Evolutionary conservation across 2,113 vertebrate species (phyloP).

Genomic region (Diglossa brunneiventris): DNA sequence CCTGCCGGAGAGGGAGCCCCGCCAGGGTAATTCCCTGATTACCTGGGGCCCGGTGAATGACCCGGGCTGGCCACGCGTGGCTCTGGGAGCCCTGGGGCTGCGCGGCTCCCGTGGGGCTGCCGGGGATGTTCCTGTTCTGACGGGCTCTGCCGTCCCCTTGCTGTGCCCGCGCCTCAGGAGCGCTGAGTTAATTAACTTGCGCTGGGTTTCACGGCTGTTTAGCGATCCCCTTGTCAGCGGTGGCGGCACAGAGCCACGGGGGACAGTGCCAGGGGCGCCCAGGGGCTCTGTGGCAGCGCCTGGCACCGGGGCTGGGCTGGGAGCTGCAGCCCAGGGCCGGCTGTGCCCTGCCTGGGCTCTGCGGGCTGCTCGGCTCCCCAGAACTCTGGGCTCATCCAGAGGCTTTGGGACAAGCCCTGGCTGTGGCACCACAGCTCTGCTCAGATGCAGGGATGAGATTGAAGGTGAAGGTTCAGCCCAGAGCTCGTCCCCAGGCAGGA

Average conservation of each 20-base stretch:
- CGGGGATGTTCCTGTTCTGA: background rate
- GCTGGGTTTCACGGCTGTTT: constrained; percentile 20
- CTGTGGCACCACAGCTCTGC: background rate
- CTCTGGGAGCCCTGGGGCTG: background rate
- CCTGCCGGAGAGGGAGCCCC: background rate
- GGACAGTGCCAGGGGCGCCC: background rate
- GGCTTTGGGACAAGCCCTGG: background rate
- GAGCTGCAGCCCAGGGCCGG: too few relatives aligned
- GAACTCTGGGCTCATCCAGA: background rate
- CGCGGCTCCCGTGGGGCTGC: background rate
- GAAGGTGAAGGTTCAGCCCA: constrained; percentile 40
- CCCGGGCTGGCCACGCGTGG: background rate
- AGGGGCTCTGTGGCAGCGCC: background rate
- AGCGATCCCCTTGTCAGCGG: constrained; percentile 27
- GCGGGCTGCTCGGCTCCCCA: background rate
- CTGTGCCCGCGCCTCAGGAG: background rate
- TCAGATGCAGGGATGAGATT: constrained; percentile 12
- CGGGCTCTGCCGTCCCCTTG: background rate
- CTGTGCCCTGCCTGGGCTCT: background rate
- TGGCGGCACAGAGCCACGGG: background rate
- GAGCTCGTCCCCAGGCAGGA: constrained; percentile 51
- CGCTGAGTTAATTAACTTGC: constrained; percentile 8
- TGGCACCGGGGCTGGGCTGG: too few relatives aligned
- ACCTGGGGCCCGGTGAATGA: background rate
- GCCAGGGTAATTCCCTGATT: background rate